Percentiles rank a stretch among this genome's conserved stretches.
Conservation (phyloP, 2,113 vertebrate species). For the Protobothrops flavoviridis region DNA sequence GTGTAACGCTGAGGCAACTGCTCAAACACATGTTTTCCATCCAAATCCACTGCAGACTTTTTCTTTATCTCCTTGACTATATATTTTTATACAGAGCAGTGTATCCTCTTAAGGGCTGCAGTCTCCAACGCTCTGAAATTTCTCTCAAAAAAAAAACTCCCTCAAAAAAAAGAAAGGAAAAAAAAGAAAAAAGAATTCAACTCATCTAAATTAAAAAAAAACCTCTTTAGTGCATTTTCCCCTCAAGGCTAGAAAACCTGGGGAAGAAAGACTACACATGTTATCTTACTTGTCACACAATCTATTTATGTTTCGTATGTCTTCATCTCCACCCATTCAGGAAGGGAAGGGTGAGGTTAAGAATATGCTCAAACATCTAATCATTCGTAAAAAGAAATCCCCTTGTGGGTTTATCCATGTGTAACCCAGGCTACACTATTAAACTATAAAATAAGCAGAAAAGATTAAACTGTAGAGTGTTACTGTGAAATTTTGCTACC, state of each 20-base stretch:
- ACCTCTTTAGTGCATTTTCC: slow-evolving; percentile 7
- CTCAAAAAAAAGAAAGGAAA: slow-evolving; percentile 18
- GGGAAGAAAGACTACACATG: not conserved
- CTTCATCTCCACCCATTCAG: slow-evolving; percentile 36
- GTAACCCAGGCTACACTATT: not conserved
- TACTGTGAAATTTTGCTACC: not conserved
- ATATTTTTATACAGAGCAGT: no score
- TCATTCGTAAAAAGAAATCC: not conserved
- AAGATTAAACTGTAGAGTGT: not conserved
- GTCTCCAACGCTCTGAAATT: not conserved
- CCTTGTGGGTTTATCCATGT: not conserved
- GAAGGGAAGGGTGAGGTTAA: slow-evolving; percentile 42
- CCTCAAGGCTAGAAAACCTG: slow-evolving; percentile 11
- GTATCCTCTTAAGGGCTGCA: not conserved
- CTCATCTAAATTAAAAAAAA: not conserved
- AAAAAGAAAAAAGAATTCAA: slow-evolving; percentile 25
- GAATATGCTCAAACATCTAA: not conserved
- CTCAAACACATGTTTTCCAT: not conserved
- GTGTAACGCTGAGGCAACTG: not conserved
- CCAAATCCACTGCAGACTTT: not conserved
- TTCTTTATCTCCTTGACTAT: not conserved
- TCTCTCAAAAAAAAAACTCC: slow-evolving; percentile 5
- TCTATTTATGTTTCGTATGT: slow-evolving; percentile 32
- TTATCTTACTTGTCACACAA: not conserved
- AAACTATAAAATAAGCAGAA: not conserved